phyloP scores from a whole-genome alignment of 2,113 vertebrate genomes.

The Podilymbus podiceps region DNA sequence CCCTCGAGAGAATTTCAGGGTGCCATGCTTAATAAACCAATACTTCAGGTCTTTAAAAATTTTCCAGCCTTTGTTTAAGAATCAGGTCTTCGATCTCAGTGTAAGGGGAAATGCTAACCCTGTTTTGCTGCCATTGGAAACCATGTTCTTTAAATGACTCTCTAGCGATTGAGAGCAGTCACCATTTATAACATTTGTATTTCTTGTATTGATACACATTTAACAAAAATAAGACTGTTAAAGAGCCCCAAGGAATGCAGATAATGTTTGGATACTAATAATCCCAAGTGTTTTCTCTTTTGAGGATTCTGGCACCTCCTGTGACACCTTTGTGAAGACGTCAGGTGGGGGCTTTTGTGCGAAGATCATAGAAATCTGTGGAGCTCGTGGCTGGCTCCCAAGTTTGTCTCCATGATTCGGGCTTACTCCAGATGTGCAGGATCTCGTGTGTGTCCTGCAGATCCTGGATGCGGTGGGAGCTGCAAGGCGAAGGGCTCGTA shows the following conservation, averaged over 20 bases:
- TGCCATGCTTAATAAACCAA: not conserved
- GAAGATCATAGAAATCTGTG: not conserved
- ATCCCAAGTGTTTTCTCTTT: not conserved
- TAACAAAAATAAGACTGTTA: not conserved
- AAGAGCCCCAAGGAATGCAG: not conserved
- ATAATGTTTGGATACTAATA: not conserved
- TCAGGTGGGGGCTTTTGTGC: not conserved
- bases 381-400: not conserved
- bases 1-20: not conserved
- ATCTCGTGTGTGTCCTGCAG: not conserved
- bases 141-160: not conserved
- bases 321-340: slow-evolving; percentile 1
- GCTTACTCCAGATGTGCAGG: not conserved
- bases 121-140: slow-evolving; percentile 20
- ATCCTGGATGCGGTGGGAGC: not conserved
- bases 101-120: slow-evolving; percentile 39
- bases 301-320: not conserved
- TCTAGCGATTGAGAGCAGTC: not conserved
- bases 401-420: not conserved
- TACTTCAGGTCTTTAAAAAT: not conserved
- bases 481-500: not conserved
- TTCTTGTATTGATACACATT: not conserved
- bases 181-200: not conserved
- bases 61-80: slow-evolving; percentile 41
- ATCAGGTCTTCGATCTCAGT: slow-evolving; percentile 17